Evolutionary conservation across 2,797 vertebrate genomes (phyloP).

Genomic region (Sebastolobus altivelis): DNA sequence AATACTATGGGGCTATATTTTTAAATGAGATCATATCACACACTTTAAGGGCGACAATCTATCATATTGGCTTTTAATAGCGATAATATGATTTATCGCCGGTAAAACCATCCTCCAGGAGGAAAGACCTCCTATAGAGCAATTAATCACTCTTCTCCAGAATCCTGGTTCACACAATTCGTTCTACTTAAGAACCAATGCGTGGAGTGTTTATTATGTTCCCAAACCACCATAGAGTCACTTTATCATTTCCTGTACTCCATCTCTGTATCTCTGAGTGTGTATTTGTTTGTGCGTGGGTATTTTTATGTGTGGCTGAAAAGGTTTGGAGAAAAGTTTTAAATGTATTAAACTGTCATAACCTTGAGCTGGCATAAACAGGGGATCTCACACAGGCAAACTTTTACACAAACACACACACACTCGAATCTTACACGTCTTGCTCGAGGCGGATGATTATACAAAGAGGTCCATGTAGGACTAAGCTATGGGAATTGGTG

Average conservation of each 20-base stretch:
- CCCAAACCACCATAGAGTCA: constrained; percentile 67
- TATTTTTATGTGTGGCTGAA: constrained; percentile 48
- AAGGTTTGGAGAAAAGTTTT: constrained; percentile 56
- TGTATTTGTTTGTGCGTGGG: constrained; percentile 46
- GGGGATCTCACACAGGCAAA: constrained; percentile 30
- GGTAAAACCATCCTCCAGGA: constrained; percentile 71
- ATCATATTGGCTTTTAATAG: constrained; percentile 87
- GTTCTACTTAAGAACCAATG: constrained; percentile 74
- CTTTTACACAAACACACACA: constrained; percentile 34
- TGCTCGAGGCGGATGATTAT: constrained; percentile 17
- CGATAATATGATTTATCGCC: constrained; percentile 87
- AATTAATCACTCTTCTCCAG: constrained; percentile 85
- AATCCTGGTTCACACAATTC: constrained; percentile 70
- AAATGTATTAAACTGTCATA: constrained; percentile 69
- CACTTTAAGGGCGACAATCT: constrained; percentile 75
- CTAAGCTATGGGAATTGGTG: constrained; percentile 24
- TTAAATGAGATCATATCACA: constrained; percentile 81
- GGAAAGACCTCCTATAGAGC: constrained; percentile 79
- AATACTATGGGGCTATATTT: constrained; percentile 68
- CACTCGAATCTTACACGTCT: background rate
- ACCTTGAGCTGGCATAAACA: constrained; percentile 60
- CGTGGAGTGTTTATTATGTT: constrained; percentile 78
- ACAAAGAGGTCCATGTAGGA: constrained; percentile 31
- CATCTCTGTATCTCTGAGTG: constrained; percentile 65
- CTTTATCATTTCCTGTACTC: constrained; percentile 79